phyloP scores from a whole-genome alignment of 1,140 invertebrate genomes.

The Heliconius hermathena region DNA sequence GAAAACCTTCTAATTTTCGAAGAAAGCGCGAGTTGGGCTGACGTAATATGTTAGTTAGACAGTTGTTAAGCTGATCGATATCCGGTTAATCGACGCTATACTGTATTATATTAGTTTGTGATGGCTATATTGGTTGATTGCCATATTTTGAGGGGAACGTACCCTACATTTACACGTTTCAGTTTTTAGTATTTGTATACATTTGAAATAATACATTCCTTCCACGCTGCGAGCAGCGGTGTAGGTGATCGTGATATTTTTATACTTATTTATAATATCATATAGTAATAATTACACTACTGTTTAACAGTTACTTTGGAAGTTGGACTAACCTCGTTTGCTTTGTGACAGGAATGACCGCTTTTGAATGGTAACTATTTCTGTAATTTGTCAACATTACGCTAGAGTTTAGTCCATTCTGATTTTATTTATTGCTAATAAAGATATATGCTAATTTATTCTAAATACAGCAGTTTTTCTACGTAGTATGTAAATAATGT shows the following conservation, averaged over 20 bases:
- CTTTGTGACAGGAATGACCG: conserved; percentile 49
- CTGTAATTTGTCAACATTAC: neutral
- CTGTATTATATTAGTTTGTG: no score
- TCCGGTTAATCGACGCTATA: no score
- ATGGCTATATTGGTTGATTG: no score
- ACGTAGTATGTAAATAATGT: neutral
- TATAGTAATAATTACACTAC: conserved; percentile 30
- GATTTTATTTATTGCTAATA: neutral
- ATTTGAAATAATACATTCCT: conserved; percentile 32
- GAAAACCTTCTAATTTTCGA: no score
- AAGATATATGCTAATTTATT: neutral
- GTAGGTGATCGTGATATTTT: conserved; percentile 46
- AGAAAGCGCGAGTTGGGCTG: no score
- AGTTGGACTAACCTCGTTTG: conserved; percentile 61
- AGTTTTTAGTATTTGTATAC: conserved; percentile 35
- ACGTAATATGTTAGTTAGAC: no score
- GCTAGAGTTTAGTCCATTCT: conserved; percentile 7
- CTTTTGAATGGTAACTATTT: conserved; percentile 39
- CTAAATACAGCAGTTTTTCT: neutral
- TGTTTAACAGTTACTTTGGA: conserved; percentile 47
- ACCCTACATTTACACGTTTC: conserved; percentile 17
- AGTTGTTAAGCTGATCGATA: no score
- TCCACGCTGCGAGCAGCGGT: conserved; percentile 31
- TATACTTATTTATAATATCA: conserved; percentile 42
- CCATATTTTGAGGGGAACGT: neutral